phyloP scores from a whole-genome alignment of 1,140 invertebrate species.

The Drosophila micromelanica region DNA sequence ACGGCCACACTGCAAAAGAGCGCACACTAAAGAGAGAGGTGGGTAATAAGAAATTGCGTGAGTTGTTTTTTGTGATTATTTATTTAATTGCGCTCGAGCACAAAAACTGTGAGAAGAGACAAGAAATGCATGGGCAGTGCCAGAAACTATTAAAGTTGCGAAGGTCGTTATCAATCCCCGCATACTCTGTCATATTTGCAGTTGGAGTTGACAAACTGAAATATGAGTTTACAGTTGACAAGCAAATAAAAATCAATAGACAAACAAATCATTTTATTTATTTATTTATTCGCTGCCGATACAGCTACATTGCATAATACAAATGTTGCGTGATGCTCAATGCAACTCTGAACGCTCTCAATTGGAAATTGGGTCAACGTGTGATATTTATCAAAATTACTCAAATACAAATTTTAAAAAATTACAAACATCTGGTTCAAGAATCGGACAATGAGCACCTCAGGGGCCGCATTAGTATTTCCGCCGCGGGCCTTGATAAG shows the following conservation, averaged over 20 bases:
- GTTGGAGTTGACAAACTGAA: neutral
- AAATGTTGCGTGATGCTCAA: conserved; percentile 13
- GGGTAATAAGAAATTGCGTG: neutral
- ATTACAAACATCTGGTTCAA: neutral
- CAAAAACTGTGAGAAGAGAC: neutral
- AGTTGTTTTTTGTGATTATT: neutral
- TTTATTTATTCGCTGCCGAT: conserved; percentile 38
- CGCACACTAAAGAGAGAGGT: neutral
- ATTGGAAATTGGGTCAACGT: conserved; percentile 57
- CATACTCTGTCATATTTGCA: neutral
- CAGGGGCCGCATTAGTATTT: conserved; percentile 17
- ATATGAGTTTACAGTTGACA: conserved; percentile 14
- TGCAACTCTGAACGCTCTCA: conserved; percentile 1
- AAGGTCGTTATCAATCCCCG: conserved; percentile 33
- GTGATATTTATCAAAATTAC: conserved; percentile 23
- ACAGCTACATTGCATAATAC: conserved; percentile 66
- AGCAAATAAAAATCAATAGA: conserved; percentile 62
- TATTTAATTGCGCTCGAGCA: neutral
- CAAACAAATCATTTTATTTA: conserved; percentile 30
- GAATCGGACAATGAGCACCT: neutral
- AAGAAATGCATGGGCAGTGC: too few relatives aligned
- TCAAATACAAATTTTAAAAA: conserved; percentile 12
- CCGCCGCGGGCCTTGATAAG: conserved; percentile 56
- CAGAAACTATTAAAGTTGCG: conserved; percentile 1
- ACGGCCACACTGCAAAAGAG: conserved; percentile 8